Percentiles rank a stretch among this genome's conserved stretches.
Evolutionary conservation across 2,797 vertebrate species (phyloP).

Genomic region (Arctocebus calabarensis): DNA sequence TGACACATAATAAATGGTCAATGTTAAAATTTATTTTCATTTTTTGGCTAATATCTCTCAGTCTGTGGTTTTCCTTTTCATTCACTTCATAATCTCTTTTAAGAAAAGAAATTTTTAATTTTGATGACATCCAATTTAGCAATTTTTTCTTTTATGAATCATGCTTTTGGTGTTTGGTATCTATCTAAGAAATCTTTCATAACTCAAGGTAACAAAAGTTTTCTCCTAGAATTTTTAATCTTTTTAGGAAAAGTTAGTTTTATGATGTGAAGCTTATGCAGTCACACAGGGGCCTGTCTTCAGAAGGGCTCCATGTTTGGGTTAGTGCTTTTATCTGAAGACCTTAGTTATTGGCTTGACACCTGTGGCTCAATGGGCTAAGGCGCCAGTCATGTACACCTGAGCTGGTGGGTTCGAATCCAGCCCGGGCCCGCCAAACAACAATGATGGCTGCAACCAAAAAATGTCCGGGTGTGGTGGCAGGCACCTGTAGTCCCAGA

Average conservation of each 20-base stretch:
- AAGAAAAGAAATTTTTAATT: constrained; percentile 20
- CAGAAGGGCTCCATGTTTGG: neutral
- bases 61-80: constrained; percentile 26
- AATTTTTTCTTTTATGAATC: neutral
- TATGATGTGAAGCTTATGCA: neutral
- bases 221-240: neutral
- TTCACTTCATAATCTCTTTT: neutral
- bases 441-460: too few species aligned
- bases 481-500: too few species aligned
- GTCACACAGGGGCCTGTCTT: accelerated
- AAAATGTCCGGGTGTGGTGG: too few species aligned
- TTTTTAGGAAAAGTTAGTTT: neutral
- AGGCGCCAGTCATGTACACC: too few species aligned
- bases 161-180: neutral
- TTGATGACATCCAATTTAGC: neutral
- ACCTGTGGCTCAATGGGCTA: too few species aligned
- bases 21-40: neutral
- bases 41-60: constrained; percentile 8
- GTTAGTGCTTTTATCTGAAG: neutral
- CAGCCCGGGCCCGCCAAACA: too few species aligned
- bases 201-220: neutral
- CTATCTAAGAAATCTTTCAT: constrained; percentile 17
- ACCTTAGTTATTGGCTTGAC: constrained; percentile 15
- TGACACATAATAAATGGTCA: neutral
- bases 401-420: too few species aligned